Evolutionary conservation across 2,113 vertebrate species (phyloP).

Genomic region (Chlorodrepanis virens): DNA sequence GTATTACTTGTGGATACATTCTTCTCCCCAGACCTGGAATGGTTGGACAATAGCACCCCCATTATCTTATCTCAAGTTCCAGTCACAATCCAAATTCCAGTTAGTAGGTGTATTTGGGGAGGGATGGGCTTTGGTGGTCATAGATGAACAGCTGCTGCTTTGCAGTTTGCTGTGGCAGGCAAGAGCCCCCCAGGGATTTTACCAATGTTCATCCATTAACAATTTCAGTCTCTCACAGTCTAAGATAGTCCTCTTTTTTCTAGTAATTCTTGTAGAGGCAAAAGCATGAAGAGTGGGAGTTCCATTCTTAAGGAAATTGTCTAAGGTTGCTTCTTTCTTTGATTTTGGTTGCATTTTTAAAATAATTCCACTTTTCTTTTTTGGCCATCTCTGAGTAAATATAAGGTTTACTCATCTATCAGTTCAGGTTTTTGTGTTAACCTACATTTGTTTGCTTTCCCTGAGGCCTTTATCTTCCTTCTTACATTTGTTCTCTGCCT

Average conservation of each 20-base stretch:
- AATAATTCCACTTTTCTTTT: neutral
- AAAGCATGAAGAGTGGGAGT: neutral
- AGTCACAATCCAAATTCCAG: neutral
- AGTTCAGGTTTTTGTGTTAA: neutral
- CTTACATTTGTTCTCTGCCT: neutral
- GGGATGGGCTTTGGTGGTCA: neutral
- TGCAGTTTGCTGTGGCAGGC: neutral
- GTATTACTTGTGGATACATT: neutral
- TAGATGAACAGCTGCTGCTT: neutral
- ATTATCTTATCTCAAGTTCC: neutral
- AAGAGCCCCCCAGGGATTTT: neutral
- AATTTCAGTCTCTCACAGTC: neutral
- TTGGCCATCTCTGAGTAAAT: neutral
- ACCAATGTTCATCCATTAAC: neutral
- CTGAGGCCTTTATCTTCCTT: neutral
- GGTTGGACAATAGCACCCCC: accelerated
- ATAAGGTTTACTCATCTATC: neutral
- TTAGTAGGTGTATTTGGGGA: neutral
- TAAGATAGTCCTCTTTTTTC: neutral
- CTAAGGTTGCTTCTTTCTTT: neutral
- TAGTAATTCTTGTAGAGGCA: neutral
- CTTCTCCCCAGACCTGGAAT: neutral
- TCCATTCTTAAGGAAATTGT: neutral
- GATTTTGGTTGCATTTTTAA: neutral
- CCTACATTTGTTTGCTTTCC: neutral